phyloP scores from a whole-genome alignment of 2,113 vertebrate genomes.

The Genyomyrus donnyi region DNA sequence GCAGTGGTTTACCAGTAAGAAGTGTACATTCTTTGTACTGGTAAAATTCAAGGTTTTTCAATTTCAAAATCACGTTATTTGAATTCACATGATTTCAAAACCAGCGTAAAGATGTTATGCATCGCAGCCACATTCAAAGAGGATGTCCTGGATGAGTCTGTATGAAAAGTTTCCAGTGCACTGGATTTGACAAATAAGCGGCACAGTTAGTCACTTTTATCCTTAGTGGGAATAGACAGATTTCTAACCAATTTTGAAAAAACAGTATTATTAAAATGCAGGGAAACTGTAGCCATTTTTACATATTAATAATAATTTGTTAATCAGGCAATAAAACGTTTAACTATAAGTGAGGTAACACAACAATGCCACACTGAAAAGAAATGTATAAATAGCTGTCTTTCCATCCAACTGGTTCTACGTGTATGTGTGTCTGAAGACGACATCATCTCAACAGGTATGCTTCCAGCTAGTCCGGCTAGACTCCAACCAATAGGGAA shows the following conservation, averaged over 20 bases:
- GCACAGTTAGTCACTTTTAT: background rate
- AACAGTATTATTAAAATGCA: background rate
- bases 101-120: background rate
- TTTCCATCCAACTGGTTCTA: slow-evolving; percentile 4
- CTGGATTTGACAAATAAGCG: background rate
- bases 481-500: background rate
- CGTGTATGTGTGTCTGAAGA: background rate
- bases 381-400: background rate
- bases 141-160: background rate
- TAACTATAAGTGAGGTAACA: background rate
- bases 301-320: background rate
- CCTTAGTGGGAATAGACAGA: background rate
- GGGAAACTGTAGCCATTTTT: background rate
- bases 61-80: background rate
- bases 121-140: background rate
- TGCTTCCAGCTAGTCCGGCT: background rate
- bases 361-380: background rate
- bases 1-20: background rate
- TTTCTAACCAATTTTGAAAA: background rate
- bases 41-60: background rate
- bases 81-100: too few species aligned
- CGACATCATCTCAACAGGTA: background rate
- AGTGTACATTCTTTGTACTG: background rate
- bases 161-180: background rate
- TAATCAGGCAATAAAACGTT: background rate